These are phyloP conservation scores for Rhorus exstirpatorius DNA, from an alignment of 2,888 invertebrate species.

Conservation along the genomic window DNA sequence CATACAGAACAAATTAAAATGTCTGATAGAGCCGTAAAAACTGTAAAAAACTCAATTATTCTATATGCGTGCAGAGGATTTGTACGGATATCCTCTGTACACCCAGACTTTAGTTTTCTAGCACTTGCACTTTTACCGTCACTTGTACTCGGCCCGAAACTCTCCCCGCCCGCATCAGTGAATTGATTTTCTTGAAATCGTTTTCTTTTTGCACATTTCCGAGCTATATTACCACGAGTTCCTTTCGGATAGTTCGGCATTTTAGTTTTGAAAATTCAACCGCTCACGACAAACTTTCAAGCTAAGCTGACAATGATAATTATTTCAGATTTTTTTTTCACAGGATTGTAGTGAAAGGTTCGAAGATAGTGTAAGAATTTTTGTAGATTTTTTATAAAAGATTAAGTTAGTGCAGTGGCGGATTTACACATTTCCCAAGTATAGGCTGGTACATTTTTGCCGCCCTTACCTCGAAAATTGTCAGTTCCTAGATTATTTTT, in stretches of 20 bases:
- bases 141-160: conserved; percentile 52
- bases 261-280: conserved; percentile 44
- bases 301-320: conserved; percentile 56
- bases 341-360: too few relatives aligned
- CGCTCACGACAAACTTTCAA: conserved; percentile 48
- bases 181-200: conserved; percentile 47
- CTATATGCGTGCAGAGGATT: conserved; percentile 56
- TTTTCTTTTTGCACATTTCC: conserved; percentile 29
- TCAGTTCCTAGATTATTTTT: too few relatives aligned
- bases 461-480: too few relatives aligned
- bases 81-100: conserved; percentile 47
- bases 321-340: too few relatives aligned
- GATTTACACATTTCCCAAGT: too few relatives aligned
- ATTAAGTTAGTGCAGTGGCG: too few relatives aligned
- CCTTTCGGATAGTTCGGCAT: conserved; percentile 55
- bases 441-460: too few relatives aligned
- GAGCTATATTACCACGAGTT: conserved; percentile 31
- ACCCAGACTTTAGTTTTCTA: conserved; percentile 56
- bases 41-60: conserved; percentile 57
- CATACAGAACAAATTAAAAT: conserved; percentile 60
- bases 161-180: conserved; percentile 31
- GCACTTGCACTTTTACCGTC: conserved; percentile 53
- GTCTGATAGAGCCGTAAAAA: conserved; percentile 60
- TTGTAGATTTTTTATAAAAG: too few relatives aligned
- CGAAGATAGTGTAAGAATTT: too few relatives aligned